phyloP scores from a whole-genome alignment of 2,797 vertebrate genomes.

The Knipowitschia caucasica region DNA sequence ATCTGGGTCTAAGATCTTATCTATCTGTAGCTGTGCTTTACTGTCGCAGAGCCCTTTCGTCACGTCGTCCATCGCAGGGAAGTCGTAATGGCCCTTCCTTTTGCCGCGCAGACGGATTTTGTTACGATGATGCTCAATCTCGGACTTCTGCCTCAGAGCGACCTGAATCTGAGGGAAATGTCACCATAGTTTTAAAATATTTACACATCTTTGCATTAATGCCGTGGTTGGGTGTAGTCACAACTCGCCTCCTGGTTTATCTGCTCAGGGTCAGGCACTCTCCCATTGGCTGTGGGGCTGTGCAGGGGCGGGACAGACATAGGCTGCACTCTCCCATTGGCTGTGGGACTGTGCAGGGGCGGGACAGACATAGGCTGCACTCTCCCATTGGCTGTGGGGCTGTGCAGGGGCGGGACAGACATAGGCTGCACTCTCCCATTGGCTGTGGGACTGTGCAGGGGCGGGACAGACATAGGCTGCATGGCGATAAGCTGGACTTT shows the following conservation, averaged over 20 bases:
- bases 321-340: constrained; percentile 93
- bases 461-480: constrained; percentile 90
- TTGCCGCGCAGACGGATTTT: constrained; percentile 97
- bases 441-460: constrained; percentile 72
- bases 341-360: constrained; percentile 72
- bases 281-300: constrained; percentile 73
- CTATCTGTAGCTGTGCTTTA: constrained; percentile 92
- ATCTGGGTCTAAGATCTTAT: constrained; percentile 94
- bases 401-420: constrained; percentile 80
- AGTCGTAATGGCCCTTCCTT: constrained; percentile 96
- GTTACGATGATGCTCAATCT: constrained; percentile 97
- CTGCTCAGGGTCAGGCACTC: constrained; percentile 82
- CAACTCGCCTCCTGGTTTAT: constrained; percentile 90
- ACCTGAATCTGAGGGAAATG: constrained; percentile 85
- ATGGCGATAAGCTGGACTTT: constrained; percentile 98
- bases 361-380: constrained; percentile 93
- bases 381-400: constrained; percentile 69
- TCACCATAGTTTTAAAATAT: background rate
- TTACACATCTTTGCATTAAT: background rate
- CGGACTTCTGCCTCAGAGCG: constrained; percentile 92
- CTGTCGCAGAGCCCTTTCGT: constrained; percentile 73
- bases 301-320: constrained; percentile 84
- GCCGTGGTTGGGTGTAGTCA: background rate
- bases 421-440: constrained; percentile 85
- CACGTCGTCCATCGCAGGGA: constrained; percentile 90